A percentile compares a stretch with the other conserved stretches of the same genome.
These are phyloP conservation scores for Gila robusta DNA, from an alignment of 2,797 vertebrate genomes.

Conservation along the genomic window DNA sequence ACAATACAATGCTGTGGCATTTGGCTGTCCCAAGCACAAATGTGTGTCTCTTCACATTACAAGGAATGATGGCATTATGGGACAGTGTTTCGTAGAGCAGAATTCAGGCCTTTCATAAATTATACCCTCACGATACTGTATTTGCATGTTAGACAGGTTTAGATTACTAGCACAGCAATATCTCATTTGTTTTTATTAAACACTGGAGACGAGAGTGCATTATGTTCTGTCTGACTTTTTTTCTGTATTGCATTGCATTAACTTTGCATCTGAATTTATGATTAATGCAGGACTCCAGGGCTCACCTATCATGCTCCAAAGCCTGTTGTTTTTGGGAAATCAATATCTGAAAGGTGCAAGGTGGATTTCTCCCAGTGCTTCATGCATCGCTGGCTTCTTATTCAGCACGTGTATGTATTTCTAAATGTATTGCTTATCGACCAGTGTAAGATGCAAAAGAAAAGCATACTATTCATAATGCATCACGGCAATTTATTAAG, in stretches of 20 bases:
- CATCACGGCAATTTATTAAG: not conserved
- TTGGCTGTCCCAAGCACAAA: not conserved
- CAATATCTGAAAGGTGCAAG: constrained; percentile 46
- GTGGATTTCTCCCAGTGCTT: constrained; percentile 32
- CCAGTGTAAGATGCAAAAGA: not conserved
- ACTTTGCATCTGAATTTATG: constrained; percentile 38
- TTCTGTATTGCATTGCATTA: constrained; percentile 18
- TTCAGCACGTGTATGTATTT: constrained; percentile 23
- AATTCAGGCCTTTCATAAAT: constrained; percentile 9
- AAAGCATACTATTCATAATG: not conserved
- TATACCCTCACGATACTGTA: not conserved
- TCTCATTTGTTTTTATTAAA: constrained; percentile 37
- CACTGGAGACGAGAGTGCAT: constrained; percentile 10
- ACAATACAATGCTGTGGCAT: not conserved
- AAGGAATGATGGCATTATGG: constrained; percentile 19
- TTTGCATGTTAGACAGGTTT: constrained; percentile 25
- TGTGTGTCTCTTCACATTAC: constrained; percentile 14
- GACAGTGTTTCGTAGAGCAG: not conserved
- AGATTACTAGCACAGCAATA: constrained; percentile 5
- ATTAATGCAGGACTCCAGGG: constrained; percentile 41
- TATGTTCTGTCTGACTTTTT: constrained; percentile 36
- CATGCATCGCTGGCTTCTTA: not conserved
- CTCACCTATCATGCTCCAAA: constrained; percentile 37
- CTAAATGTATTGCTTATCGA: constrained; percentile 46
- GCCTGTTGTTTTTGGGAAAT: constrained; percentile 39